Conservation (phyloP, 2,113 vertebrate genomes). For the Cathartes aura region DNA sequence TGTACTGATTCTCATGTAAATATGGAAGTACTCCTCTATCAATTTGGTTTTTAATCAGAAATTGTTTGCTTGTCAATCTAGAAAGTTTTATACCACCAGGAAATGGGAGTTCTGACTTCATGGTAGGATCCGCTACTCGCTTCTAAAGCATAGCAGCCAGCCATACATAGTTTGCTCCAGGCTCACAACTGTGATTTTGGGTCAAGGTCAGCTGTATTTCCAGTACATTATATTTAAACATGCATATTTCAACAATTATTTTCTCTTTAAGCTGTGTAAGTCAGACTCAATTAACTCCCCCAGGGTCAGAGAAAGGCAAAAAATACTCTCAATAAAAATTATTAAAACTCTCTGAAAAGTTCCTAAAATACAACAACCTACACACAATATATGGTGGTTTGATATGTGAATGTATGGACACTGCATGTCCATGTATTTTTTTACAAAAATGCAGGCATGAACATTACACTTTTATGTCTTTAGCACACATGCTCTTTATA, state of each 20-base stretch:
- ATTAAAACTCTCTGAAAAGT: neutral
- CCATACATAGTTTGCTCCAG: neutral
- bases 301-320: neutral
- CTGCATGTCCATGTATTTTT: neutral
- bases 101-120: neutral
- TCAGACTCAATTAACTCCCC: neutral
- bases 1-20: neutral
- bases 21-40: neutral
- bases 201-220: neutral
- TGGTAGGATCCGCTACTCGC: neutral
- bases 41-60: neutral
- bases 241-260: neutral
- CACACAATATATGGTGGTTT: neutral
- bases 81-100: neutral
- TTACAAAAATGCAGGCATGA: neutral
- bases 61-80: neutral
- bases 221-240: neutral
- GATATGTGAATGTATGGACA: neutral
- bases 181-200: neutral
- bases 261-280: neutral
- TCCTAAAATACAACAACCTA: neutral
- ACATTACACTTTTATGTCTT: neutral
- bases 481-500: accelerated
- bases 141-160: neutral
- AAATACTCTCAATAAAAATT: neutral